phyloP scores from a whole-genome alignment of 2,888 invertebrate genomes.

The Epirrita christyi region DNA sequence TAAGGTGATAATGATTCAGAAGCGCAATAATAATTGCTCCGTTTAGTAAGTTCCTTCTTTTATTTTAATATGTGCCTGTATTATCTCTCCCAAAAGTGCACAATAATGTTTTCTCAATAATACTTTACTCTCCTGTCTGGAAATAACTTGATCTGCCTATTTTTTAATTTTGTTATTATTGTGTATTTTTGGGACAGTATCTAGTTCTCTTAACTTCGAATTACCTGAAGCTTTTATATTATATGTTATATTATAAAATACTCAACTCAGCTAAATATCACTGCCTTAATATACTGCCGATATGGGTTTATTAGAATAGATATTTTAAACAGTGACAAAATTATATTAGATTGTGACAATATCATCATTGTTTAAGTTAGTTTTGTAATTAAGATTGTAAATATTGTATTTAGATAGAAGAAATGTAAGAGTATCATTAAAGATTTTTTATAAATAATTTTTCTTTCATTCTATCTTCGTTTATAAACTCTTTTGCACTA shows the following conservation, averaged over 20 bases:
- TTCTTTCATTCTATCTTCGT: background rate
- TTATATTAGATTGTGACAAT: slow-evolving; percentile 56
- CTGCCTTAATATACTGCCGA: slow-evolving; percentile 60
- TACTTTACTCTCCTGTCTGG: background rate
- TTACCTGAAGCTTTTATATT: slow-evolving; percentile 50
- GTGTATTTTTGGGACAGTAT: slow-evolving; percentile 71
- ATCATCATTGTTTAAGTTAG: slow-evolving; percentile 54
- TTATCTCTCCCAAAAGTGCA: slow-evolving; percentile 70
- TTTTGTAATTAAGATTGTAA: slow-evolving; percentile 74
- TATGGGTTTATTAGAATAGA: slow-evolving; percentile 33
- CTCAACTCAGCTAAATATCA: slow-evolving; percentile 68
- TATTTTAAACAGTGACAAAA: slow-evolving; percentile 45
- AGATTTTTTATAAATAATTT: slow-evolving; percentile 55
- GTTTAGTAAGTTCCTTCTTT: slow-evolving; percentile 22
- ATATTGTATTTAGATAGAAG: slow-evolving; percentile 82
- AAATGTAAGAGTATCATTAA: slow-evolving; percentile 80
- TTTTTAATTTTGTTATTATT: slow-evolving; percentile 35
- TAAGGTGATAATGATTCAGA: background rate
- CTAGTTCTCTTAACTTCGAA: slow-evolving; percentile 46
- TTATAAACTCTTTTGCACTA: background rate
- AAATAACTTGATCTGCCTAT: background rate
- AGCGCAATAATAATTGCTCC: background rate
- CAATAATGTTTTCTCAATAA: slow-evolving; percentile 41
- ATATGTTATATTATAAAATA: slow-evolving; percentile 49
- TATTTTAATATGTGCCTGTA: slow-evolving; percentile 45